Base-by-base conservation (phyloP, 2,113 vertebrate genomes). In the Brienomyrus longianalis region DNA sequence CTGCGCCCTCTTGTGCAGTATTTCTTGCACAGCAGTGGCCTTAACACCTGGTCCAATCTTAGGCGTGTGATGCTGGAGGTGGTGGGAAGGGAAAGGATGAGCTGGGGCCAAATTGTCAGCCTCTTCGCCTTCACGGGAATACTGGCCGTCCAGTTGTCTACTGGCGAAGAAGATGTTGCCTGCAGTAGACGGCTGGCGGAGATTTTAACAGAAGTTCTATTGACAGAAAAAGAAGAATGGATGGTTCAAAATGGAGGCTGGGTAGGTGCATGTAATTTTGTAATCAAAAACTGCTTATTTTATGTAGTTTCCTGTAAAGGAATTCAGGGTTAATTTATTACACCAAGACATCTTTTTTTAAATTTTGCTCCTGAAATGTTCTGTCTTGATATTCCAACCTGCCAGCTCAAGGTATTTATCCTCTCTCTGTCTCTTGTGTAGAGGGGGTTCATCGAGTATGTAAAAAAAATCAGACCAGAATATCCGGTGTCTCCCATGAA, bases 361-460 rank as follows among this genome's bases (percentile, higher is more conserved):
- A 54, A 54, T 19, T 5, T 21, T 54, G 52, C 6, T 54, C 52
- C 52, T 54, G 19, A 54, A 54, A 54, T 52, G 51, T n/a, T 21
- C 59, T n/a, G 23, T 27, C 59, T 10, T 66, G 17, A 21, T 66
- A 27, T 27, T 66, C 27, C 21, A 27, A 66, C 8, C n/a, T 66
- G 23, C 21, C 59, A n/a, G 21, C 59, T 1, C 9, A 66, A 66
- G n/a, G 21, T 66, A 50, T 86, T 51, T 27, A 86, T 51, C 10
- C 21, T 59, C 85, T 56, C 92, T 59, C 88, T 17, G 86, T 92
- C 45, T 70, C 35, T 83, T 89, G 92, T 93, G 6, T 52, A 98
- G 98, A 97, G 97, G 5, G 98, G 98, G 8, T 98, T 99, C 94
- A 96, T 95, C 90, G 94, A 92, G 88, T 97, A 95, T 94, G 96